phyloP scores from a whole-genome alignment of 2,888 invertebrate genomes.

The Drosophila subsilvestris region DNA sequence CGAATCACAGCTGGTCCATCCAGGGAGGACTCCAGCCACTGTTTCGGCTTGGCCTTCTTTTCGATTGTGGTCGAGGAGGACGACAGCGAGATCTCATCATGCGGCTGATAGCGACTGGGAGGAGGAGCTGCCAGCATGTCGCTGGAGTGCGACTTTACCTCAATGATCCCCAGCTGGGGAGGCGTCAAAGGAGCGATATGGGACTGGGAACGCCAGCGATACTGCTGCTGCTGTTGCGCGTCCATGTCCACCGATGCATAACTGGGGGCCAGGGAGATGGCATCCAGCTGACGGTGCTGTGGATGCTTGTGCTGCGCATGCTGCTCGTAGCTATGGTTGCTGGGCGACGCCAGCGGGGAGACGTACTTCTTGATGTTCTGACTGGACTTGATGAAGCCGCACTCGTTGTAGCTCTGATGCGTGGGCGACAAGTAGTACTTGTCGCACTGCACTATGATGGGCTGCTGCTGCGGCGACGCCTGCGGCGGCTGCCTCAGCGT shows the following conservation, averaged over 20 bases:
- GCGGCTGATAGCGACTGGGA: slow-evolving; percentile 61
- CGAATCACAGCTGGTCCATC: slow-evolving; percentile 81
- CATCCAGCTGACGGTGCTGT: slow-evolving; percentile 68
- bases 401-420: slow-evolving; percentile 81
- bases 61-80: slow-evolving; percentile 72
- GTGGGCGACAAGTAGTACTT: slow-evolving; percentile 83
- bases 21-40: slow-evolving; percentile 84
- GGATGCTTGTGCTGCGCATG: slow-evolving; percentile 37
- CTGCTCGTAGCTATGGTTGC: slow-evolving; percentile 61
- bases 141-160: slow-evolving; percentile 77
- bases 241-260: slow-evolving; percentile 75
- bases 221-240: slow-evolving; percentile 54
- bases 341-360: slow-evolving; percentile 80
- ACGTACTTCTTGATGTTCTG: slow-evolving; percentile 83
- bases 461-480: slow-evolving; percentile 76
- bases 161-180: slow-evolving; percentile 52
- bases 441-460: slow-evolving; percentile 82
- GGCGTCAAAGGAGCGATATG: slow-evolving; percentile 72
- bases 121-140: slow-evolving; percentile 77
- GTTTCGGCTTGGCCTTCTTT: slow-evolving; percentile 82
- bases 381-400: slow-evolving; percentile 83
- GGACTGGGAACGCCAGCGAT: slow-evolving; percentile 78
- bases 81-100: slow-evolving; percentile 82
- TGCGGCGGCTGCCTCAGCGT: slow-evolving; percentile 79
- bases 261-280: slow-evolving; percentile 80